A percentile compares a stretch with the other conserved stretches of the same genome.
Conservation (phyloP, 2,113 vertebrate species). For the Cebidichthys violaceus region DNA sequence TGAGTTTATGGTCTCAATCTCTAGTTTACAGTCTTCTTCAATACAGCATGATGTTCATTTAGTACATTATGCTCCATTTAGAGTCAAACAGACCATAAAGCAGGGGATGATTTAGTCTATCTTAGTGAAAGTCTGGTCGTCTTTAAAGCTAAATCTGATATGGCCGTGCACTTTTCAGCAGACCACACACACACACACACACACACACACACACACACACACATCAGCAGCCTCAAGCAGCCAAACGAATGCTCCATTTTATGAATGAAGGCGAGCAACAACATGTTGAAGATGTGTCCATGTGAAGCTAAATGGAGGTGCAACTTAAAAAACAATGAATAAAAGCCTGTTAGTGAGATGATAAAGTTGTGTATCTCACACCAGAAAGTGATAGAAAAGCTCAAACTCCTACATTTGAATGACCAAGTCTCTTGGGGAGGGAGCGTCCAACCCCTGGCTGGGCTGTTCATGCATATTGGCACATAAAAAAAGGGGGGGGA, state of each 20-base stretch:
- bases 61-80: too few relatives aligned
- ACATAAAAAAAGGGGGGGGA: constrained; percentile 45
- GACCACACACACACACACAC: constrained; percentile 33
- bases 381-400: constrained; percentile 45
- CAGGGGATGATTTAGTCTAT: too few relatives aligned
- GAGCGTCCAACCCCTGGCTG: constrained; percentile 63
- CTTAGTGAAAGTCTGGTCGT: background rate
- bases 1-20: too few relatives aligned
- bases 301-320: constrained; percentile 38
- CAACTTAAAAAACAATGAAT: constrained; percentile 69
- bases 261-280: background rate
- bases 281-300: constrained; percentile 40
- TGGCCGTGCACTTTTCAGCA: background rate
- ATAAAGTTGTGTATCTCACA: constrained; percentile 49
- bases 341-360: constrained; percentile 68
- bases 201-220: constrained; percentile 43
- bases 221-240: constrained; percentile 21
- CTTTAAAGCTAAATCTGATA: constrained; percentile 13
- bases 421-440: constrained; percentile 77
- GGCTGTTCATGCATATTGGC: constrained; percentile 79
- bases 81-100: too few relatives aligned
- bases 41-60: too few relatives aligned
- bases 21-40: too few relatives aligned
- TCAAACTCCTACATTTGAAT: constrained; percentile 78
- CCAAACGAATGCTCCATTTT: constrained; percentile 20